Conservation (phyloP, 2,113 vertebrate genomes). For the Mugil cephalus region DNA sequence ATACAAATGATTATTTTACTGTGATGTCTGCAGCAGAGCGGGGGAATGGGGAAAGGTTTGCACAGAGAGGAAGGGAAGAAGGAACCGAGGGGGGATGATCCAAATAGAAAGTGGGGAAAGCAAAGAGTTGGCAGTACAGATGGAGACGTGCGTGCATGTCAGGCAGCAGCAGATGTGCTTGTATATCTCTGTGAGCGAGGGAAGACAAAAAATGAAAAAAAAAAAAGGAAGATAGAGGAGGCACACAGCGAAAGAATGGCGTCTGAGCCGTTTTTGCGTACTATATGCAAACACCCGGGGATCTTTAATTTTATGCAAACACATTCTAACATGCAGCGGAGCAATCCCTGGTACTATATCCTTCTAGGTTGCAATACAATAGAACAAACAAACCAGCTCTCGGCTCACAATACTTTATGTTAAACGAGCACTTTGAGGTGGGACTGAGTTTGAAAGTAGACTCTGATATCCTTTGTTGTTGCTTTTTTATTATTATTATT, state of each 20-base stretch:
- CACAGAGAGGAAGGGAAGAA: not conserved
- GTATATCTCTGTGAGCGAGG: conserved; percentile 13
- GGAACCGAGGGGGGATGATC: not conserved
- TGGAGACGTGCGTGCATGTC: conserved; percentile 22
- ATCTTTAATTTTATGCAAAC: conserved; percentile 27
- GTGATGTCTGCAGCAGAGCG: not conserved
- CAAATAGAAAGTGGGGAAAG: conserved; percentile 13
- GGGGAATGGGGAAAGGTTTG: conserved; percentile 7
- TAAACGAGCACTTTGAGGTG: conserved; percentile 22
- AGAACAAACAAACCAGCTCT: conserved; percentile 22
- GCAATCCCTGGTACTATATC: conserved; percentile 15
- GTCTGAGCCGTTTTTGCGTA: conserved; percentile 20
- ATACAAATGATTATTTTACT: conserved; percentile 26
- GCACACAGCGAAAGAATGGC: conserved; percentile 3
- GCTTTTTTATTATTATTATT: not conserved
- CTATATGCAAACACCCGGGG: conserved; percentile 33
- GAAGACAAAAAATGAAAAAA: not conserved
- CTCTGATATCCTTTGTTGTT: conserved; percentile 10
- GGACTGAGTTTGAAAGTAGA: conserved; percentile 20
- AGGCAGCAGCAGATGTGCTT: conserved; percentile 44
- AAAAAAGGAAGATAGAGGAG: conserved; percentile 15
- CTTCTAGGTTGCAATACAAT: not conserved
- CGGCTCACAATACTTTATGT: conserved; percentile 9
- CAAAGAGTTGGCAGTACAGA: conserved; percentile 19
- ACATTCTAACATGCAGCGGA: not conserved